Percentiles rank a stretch among this genome's conserved stretches.
phyloP scores from a whole-genome alignment of 2,797 vertebrate genomes.

The Cossypha heuglini region DNA sequence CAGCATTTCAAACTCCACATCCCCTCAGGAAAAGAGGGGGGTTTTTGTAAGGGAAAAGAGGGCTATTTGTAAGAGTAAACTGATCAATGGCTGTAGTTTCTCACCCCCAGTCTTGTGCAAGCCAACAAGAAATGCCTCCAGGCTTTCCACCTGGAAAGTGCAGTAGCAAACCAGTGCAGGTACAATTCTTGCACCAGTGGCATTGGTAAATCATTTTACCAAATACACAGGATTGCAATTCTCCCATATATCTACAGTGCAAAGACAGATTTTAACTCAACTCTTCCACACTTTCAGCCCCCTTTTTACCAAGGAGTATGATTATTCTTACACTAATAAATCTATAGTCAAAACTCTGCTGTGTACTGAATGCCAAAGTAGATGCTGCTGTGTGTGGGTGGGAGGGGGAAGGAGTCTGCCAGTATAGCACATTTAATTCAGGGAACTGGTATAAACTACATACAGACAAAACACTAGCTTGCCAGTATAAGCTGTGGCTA shows the following conservation, averaged over 20 bases:
- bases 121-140: not conserved
- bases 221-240: not conserved
- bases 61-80: constrained; percentile 39
- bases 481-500: constrained; percentile 68
- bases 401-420: constrained; percentile 43
- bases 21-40: not conserved
- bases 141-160: not conserved
- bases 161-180: not conserved
- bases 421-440: constrained; percentile 59
- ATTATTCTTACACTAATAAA: not conserved
- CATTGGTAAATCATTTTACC: not conserved
- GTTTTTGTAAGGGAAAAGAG: not conserved
- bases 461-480: constrained; percentile 65
- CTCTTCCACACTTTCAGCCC: not conserved
- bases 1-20: constrained; percentile 60
- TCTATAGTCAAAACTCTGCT: constrained; percentile 20
- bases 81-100: not conserved
- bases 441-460: constrained; percentile 64
- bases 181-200: not conserved
- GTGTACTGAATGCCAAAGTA: constrained; percentile 23
- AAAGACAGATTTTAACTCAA: not conserved
- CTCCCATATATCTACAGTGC: not conserved
- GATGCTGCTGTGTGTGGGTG: constrained; percentile 55
- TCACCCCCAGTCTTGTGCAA: not conserved
- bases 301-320: not conserved